Evolutionary conservation across 2,113 vertebrate genomes (phyloP).

Genomic region (Coracopsis vasa): DNA sequence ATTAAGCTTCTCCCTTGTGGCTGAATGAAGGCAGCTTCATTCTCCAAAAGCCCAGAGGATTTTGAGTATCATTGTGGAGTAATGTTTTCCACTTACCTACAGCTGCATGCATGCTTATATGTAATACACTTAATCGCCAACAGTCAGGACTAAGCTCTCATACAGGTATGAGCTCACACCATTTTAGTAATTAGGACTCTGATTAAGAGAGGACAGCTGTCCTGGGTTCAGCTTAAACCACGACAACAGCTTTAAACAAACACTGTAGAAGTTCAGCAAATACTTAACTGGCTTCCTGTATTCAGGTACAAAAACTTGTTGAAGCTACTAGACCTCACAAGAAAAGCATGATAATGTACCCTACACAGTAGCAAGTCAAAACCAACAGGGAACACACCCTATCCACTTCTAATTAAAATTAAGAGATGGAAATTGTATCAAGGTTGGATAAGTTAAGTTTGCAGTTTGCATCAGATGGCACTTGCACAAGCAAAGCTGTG

Average conservation of each 20-base stretch:
- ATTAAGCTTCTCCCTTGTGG: background rate
- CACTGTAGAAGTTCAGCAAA: background rate
- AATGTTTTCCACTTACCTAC: background rate
- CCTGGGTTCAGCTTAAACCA: too few relatives aligned
- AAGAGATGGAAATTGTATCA: background rate
- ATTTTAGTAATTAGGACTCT: background rate
- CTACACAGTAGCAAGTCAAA: background rate
- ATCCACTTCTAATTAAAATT: background rate
- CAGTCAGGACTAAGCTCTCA: background rate
- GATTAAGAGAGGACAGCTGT: background rate
- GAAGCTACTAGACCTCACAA: background rate
- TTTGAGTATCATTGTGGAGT: background rate
- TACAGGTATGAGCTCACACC: background rate
- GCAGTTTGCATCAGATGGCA: background rate
- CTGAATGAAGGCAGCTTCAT: background rate
- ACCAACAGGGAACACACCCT: background rate
- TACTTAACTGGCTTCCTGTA: background rate
- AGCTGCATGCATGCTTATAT: background rate
- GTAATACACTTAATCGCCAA: background rate
- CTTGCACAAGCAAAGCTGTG: slow-evolving; percentile 14
- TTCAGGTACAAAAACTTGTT: background rate
- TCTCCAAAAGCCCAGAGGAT: background rate
- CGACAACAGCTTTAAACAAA: background rate
- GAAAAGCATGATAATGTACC: background rate
- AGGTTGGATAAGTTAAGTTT: background rate